Conservation (phyloP, 2,888 invertebrate genomes). For the Cephonodes hylas region DNA sequence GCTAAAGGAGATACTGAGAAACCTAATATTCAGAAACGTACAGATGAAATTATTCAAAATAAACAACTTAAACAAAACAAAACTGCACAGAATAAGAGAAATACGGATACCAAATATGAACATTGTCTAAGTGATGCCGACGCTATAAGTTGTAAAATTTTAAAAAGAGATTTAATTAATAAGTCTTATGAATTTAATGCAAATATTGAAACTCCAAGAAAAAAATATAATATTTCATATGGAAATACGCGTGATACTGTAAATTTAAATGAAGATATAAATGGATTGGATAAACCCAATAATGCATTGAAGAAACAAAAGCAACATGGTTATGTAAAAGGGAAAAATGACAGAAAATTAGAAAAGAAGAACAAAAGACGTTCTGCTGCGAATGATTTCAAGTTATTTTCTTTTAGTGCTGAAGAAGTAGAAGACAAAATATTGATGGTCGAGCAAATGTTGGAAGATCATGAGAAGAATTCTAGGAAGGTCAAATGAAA, state of each 20-base stretch:
- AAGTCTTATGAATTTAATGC: neutral
- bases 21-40: neutral
- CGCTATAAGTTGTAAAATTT: neutral
- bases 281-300: neutral
- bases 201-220: neutral
- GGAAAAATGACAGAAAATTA: neutral
- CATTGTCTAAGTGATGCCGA: neutral
- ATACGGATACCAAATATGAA: neutral
- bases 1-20: neutral
- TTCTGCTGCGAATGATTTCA: constrained; percentile 23
- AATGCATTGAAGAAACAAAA: neutral
- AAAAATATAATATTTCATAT: neutral
- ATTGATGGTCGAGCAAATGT: constrained; percentile 38
- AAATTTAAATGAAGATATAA: too few species aligned
- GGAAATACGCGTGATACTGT: neutral
- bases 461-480: constrained; percentile 42
- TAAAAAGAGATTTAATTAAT: neutral
- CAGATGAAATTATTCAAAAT: neutral
- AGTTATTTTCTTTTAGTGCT: constrained; percentile 30
- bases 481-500: constrained; percentile 12
- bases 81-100: neutral
- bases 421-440: constrained; percentile 45
- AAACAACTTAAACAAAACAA: neutral
- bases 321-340: neutral
- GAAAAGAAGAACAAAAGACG: neutral